phyloP scores from a whole-genome alignment of 2,888 invertebrate genomes.

The Julus scanicus region DNA sequence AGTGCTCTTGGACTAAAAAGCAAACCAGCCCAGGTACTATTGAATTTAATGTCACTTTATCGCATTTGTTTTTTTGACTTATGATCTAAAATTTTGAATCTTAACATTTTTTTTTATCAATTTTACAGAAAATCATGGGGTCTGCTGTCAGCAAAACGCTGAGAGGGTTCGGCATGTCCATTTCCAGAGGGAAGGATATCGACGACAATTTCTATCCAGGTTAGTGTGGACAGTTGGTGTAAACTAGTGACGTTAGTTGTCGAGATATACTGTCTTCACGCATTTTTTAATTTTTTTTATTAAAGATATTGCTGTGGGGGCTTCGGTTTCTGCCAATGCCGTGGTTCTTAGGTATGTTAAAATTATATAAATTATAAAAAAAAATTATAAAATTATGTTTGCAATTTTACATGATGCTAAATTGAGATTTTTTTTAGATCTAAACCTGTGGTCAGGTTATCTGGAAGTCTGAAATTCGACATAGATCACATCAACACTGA shows the following conservation, averaged over 20 bases:
- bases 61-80: conserved; percentile 36
- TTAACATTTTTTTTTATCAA: background rate
- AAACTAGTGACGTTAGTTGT: background rate
- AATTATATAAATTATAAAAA: conserved; percentile 64
- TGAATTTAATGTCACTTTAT: background rate
- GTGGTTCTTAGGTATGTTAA: conserved; percentile 70
- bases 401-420: no score
- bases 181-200: conserved; percentile 73
- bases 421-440: conserved; percentile 52
- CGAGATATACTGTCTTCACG: conserved; percentile 24
- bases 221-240: conserved; percentile 67
- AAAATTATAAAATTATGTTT: no score
- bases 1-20: conserved; percentile 67
- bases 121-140: conserved; percentile 70
- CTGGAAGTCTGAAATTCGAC: conserved; percentile 51
- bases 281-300: conserved; percentile 61
- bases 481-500: conserved; percentile 50
- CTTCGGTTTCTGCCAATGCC: conserved; percentile 71
- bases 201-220: conserved; percentile 74
- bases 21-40: conserved; percentile 74
- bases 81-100: background rate
- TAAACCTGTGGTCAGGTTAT: conserved; percentile 48
- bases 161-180: conserved; percentile 73
- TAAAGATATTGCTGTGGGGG: conserved; percentile 67
- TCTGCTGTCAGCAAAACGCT: conserved; percentile 64